A percentile compares a stretch with the other conserved stretches of the same genome.
phyloP scores from a whole-genome alignment of 2,113 vertebrate genomes.

The Mixornis gularis region DNA sequence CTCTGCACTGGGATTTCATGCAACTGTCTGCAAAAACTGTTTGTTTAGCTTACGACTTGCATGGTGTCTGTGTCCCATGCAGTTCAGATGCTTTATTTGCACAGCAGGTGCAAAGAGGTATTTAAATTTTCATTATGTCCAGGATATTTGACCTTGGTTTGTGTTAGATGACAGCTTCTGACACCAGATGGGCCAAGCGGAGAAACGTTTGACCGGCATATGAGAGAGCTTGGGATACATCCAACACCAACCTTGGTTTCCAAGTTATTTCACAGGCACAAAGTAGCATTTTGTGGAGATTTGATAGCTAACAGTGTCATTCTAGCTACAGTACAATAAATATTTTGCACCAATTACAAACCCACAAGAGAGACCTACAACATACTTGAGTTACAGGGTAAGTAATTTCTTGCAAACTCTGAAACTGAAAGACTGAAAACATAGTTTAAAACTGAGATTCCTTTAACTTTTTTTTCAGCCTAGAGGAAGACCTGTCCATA shows the following conservation, averaged over 20 bases:
- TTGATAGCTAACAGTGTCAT: constrained; percentile 15
- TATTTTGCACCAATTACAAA: neutral
- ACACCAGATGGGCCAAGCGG: constrained; percentile 38
- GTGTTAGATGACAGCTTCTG: constrained; percentile 35
- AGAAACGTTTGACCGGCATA: neutral
- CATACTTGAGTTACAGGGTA: neutral
- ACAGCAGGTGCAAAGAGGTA: constrained; percentile 35
- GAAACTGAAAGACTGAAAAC: neutral
- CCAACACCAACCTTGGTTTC: constrained; percentile 41
- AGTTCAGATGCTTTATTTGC: constrained; percentile 4
- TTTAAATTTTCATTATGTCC: constrained; percentile 37
- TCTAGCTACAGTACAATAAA: constrained; percentile 18
- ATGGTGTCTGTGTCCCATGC: neutral
- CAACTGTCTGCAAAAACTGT: neutral
- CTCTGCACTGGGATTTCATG: neutral
- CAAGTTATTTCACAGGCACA: constrained; percentile 44
- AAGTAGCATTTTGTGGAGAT: constrained; percentile 21
- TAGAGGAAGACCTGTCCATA: neutral
- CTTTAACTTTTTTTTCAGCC: neutral
- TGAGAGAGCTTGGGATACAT: constrained; percentile 9
- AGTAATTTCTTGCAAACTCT: neutral
- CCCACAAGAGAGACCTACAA: constrained; percentile 1
- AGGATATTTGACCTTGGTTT: constrained; percentile 2
- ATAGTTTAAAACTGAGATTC: neutral
- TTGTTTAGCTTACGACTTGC: neutral